A percentile compares a stretch with the other conserved stretches of the same genome.
phyloP scores from a whole-genome alignment of 2,797 vertebrate genomes.

The Phrynocephalus vlangalii region DNA sequence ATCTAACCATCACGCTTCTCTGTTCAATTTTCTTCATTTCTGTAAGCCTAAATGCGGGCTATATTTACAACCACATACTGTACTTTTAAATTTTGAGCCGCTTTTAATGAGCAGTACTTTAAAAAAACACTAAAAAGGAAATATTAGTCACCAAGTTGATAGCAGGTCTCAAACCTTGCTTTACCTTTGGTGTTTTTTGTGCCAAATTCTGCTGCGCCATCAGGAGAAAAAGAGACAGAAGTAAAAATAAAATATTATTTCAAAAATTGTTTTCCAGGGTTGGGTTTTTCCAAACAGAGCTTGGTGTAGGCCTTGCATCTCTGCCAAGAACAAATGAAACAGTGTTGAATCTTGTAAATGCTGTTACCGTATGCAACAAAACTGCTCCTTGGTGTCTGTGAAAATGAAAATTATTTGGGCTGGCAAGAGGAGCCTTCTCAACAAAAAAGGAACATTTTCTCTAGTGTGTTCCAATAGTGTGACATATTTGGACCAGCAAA shows the following conservation, averaged over 20 bases:
- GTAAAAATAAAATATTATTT: background rate
- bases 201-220: background rate
- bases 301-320: background rate
- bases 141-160: background rate
- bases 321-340: slow-evolving; percentile 23
- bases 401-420: slow-evolving; percentile 12
- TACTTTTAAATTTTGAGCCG: background rate
- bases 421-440: background rate
- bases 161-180: background rate
- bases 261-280: background rate
- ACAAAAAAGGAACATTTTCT: slow-evolving; percentile 4
- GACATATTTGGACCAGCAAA: background rate
- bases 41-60: slow-evolving; percentile 1
- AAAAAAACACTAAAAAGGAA: no score
- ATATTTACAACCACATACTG: background rate
- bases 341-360: background rate
- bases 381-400: background rate
- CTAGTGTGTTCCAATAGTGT: background rate
- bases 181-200: background rate
- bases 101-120: background rate
- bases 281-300: background rate
- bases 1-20: background rate
- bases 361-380: background rate
- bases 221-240: background rate
- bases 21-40: background rate